phyloP scores from a whole-genome alignment of 2,888 invertebrate genomes.

The Crepidodera aurea region DNA sequence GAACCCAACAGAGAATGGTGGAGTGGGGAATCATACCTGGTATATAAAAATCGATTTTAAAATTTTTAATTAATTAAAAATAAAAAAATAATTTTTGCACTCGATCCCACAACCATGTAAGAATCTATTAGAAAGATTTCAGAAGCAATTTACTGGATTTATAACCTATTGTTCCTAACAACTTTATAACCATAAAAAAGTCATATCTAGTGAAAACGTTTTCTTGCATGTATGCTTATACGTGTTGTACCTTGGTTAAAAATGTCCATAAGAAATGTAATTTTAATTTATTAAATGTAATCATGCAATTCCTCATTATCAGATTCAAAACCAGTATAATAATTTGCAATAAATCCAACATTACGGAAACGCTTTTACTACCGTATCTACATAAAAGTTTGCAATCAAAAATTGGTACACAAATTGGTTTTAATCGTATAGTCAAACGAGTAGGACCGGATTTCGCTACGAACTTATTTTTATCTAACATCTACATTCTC shows the following conservation, averaged over 20 bases:
- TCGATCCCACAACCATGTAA: too few relatives aligned
- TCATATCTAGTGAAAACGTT: conserved; percentile 1
- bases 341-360: conserved; percentile 23
- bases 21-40: too few relatives aligned
- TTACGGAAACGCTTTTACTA: conserved; percentile 30
- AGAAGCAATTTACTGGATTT: conserved; percentile 1
- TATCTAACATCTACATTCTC: too few relatives aligned
- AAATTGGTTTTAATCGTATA: conserved; percentile 27
- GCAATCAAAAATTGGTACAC: conserved; percentile 21
- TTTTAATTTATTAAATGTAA: conserved; percentile 21
- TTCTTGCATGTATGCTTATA: conserved; percentile 10
- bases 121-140: neutral
- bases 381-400: conserved; percentile 26
- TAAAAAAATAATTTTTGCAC: too few relatives aligned
- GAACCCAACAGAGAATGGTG: too few relatives aligned
- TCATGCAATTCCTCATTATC: conserved; percentile 16
- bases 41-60: too few relatives aligned
- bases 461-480: neutral
- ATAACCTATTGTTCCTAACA: neutral
- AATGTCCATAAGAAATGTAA: conserved; percentile 13
- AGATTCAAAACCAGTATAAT: conserved; percentile 14
- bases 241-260: conserved; percentile 3
- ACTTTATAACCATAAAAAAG: neutral
- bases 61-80: too few relatives aligned
- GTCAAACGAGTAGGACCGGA: neutral